Evolutionary conservation across 2,797 vertebrate genomes (phyloP).

Genomic region (Scleropages formosus): DNA sequence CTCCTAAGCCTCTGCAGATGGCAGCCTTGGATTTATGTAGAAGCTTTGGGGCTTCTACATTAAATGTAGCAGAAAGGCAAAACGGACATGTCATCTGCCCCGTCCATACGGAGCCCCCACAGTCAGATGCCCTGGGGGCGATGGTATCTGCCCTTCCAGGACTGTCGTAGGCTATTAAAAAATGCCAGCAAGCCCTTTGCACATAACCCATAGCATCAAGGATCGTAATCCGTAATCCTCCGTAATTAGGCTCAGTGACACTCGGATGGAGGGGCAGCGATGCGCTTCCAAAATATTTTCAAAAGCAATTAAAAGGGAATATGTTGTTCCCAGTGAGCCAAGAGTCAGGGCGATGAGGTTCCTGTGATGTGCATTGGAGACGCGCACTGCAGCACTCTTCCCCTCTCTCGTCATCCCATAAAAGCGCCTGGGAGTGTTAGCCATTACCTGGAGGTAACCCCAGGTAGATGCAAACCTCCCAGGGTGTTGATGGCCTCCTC

Average conservation of each 20-base stretch:
- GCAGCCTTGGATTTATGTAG: background rate
- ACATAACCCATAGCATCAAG: constrained; percentile 16
- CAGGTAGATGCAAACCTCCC: background rate
- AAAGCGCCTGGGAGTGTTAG: background rate
- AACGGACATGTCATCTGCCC: background rate
- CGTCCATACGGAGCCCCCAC: too few species aligned
- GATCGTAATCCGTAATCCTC: constrained; percentile 31
- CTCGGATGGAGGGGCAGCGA: constrained; percentile 25
- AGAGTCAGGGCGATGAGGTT: background rate
- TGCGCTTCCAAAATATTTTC: constrained; percentile 26
- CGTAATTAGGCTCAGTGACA: constrained; percentile 39
- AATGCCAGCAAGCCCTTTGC: background rate
- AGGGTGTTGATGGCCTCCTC: background rate
- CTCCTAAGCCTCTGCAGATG: constrained; percentile 15
- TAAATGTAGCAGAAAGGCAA: constrained; percentile 9
- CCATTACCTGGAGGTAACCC: background rate
- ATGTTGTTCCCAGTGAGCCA: background rate
- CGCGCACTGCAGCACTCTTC: background rate
- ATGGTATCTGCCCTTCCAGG: background rate
- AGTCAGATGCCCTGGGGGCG: background rate
- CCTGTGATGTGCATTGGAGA: background rate
- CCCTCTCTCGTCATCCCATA: too few species aligned
- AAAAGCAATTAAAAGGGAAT: constrained; percentile 35
- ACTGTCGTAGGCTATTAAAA: background rate
- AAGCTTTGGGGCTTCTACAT: background rate